These are phyloP conservation scores for Etheostoma spectabile DNA, from an alignment of 2,113 vertebrate genomes.

Conservation along the genomic window DNA sequence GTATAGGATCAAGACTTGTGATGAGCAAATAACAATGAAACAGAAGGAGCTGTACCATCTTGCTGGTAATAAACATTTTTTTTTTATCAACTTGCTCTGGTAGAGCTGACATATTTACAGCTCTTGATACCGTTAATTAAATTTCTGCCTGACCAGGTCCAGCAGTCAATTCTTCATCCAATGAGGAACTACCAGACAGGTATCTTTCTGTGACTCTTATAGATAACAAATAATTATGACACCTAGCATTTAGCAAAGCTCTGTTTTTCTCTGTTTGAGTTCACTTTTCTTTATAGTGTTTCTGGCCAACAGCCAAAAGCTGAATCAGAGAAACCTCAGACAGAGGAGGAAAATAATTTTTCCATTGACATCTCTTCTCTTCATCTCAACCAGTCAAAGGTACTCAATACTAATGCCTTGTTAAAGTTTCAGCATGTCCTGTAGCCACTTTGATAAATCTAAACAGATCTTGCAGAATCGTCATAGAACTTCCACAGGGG, in stretches of 20 bases:
- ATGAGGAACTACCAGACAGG: conserved; percentile 60
- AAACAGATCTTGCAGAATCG: conserved; percentile 37
- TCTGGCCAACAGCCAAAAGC: conserved; percentile 17
- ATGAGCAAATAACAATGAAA: conserved; percentile 73
- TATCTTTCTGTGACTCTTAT: conserved; percentile 44
- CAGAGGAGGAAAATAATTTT: conserved; percentile 9
- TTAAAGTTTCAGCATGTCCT: neutral
- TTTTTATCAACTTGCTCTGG: conserved; percentile 3
- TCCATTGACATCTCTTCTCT: conserved; percentile 47
- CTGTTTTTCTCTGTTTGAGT: conserved; percentile 1
- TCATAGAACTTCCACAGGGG: conserved; percentile 28
- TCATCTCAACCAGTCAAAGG: conserved; percentile 49
- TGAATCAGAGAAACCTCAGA: conserved; percentile 42
- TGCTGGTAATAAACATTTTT: conserved; percentile 63
- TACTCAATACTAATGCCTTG: conserved; percentile 11
- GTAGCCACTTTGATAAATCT: neutral
- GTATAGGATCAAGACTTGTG: conserved; percentile 66
- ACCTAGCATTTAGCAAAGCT: neutral
- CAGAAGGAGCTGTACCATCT: conserved; percentile 68
- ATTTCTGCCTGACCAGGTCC: conserved; percentile 52
- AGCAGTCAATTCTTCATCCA: conserved; percentile 9
- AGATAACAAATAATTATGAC: neutral
- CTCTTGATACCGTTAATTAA: conserved; percentile 1
- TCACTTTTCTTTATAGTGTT: conserved; percentile 41
- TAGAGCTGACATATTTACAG: conserved; percentile 19